These are phyloP conservation scores for Timema cristinae DNA, from an alignment of 2,888 invertebrate species.

Conservation along the genomic window DNA sequence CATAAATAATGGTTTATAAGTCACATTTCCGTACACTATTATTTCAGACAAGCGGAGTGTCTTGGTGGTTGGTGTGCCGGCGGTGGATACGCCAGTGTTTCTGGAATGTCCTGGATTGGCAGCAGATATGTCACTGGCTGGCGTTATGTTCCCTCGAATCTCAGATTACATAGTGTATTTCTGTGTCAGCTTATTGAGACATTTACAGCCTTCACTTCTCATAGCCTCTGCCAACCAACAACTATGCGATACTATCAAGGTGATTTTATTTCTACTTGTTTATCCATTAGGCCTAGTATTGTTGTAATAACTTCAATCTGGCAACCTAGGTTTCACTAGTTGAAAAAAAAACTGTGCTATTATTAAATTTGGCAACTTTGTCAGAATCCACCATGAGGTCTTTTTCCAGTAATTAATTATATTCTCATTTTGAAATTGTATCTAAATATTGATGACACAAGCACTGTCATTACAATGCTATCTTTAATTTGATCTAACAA, in stretches of 20 bases:
- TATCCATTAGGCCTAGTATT: no score
- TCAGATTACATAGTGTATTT: conserved; percentile 27
- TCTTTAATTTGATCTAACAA: no score
- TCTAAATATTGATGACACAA: no score
- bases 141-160: conserved; percentile 21
- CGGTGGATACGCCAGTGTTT: conserved; percentile 28
- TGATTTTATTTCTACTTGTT: neutral
- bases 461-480: no score
- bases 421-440: no score
- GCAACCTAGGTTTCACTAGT: no score
- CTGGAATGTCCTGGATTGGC: conserved; percentile 28
- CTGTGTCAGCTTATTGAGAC: conserved; percentile 24
- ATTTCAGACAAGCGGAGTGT: conserved; percentile 23
- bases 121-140: conserved; percentile 28
- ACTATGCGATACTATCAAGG: conserved; percentile 20
- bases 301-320: no score
- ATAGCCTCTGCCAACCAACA: conserved; percentile 19
- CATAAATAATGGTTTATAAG: no score
- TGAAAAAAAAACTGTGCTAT: no score
- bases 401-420: no score
- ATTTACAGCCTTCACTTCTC: conserved; percentile 24
- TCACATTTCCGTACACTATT: neutral
- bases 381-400: no score
- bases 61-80: conserved; percentile 24
- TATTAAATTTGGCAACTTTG: no score